A percentile compares a stretch with the other conserved stretches of the same genome.
Evolutionary conservation across 2,797 vertebrate species (phyloP).

Genomic region (Danio kyathit): DNA sequence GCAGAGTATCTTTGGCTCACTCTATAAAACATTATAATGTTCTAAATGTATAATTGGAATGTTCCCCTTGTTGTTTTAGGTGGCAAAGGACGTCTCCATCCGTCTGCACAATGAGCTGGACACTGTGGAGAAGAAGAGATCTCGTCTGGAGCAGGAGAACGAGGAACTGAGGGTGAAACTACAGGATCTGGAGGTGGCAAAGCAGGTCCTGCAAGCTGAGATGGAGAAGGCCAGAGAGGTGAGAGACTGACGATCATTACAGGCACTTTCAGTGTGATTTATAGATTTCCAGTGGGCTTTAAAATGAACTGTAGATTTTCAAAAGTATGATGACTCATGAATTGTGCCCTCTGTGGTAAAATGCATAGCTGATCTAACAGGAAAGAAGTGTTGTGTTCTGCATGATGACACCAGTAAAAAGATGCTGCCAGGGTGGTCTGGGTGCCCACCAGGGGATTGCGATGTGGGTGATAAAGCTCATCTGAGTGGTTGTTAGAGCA

Average conservation of each 20-base stretch:
- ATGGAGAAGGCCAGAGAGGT: slow-evolving; percentile 94
- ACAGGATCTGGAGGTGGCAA: slow-evolving; percentile 93
- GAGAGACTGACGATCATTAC: slow-evolving; percentile 50
- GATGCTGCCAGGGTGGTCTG: too few species aligned
- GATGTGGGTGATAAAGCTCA: neutral
- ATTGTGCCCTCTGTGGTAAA: neutral
- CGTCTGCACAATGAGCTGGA: slow-evolving; percentile 95
- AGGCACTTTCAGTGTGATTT: neutral
- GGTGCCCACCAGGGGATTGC: neutral
- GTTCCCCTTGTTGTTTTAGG: slow-evolving; percentile 74
- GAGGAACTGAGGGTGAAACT: slow-evolving; percentile 91
- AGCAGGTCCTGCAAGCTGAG: slow-evolving; percentile 95
- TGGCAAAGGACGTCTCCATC: slow-evolving; percentile 96
- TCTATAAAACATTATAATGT: neutral
- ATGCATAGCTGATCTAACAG: neutral
- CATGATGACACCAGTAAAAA: neutral
- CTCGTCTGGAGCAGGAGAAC: slow-evolving; percentile 91
- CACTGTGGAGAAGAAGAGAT: slow-evolving; percentile 91
- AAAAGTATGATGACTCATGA: neutral
- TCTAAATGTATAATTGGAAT: neutral
- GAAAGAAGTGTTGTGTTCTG: neutral
- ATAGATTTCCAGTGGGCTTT: neutral
- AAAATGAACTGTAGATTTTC: neutral
- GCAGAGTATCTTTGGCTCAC: neutral
- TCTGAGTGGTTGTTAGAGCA: neutral